Conservation (phyloP, 2,888 invertebrate species). For the Macaria notata region DNA sequence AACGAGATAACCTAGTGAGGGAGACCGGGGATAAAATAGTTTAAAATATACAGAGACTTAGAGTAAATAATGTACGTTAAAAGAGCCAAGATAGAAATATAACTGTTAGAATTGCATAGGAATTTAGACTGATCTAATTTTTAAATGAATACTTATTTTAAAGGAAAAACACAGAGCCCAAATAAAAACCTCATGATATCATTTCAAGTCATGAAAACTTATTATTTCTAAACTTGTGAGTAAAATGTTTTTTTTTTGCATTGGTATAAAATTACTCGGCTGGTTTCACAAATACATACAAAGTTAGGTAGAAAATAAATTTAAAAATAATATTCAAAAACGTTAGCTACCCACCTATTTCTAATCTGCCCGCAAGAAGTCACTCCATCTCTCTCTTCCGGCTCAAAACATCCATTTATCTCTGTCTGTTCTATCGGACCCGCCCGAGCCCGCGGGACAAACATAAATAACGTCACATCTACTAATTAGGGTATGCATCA, state of each 20-base stretch:
- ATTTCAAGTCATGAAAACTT: too few relatives aligned
- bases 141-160: too few relatives aligned
- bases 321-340: background rate
- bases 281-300: too few relatives aligned
- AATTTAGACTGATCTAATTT: too few relatives aligned
- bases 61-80: too few relatives aligned
- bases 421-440: conserved; percentile 38
- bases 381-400: conserved; percentile 49
- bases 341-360: conserved; percentile 18
- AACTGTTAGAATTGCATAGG: too few relatives aligned
- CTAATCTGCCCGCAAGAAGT: conserved; percentile 30
- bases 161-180: too few relatives aligned
- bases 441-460: conserved; percentile 36
- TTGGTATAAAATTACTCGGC: too few relatives aligned
- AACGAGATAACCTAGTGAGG: conserved; percentile 31
- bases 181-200: too few relatives aligned
- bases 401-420: conserved; percentile 49
- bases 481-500: conserved; percentile 57
- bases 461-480: conserved; percentile 51
- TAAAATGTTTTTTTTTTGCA: too few relatives aligned
- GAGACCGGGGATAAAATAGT: conserved; percentile 13
- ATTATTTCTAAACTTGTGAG: too few relatives aligned
- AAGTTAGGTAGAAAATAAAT: background rate
- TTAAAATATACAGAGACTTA: background rate
- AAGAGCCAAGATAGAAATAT: too few relatives aligned